Evolutionary conservation across 1,140 invertebrate species (phyloP).

Genomic region (Mya arenaria): DNA sequence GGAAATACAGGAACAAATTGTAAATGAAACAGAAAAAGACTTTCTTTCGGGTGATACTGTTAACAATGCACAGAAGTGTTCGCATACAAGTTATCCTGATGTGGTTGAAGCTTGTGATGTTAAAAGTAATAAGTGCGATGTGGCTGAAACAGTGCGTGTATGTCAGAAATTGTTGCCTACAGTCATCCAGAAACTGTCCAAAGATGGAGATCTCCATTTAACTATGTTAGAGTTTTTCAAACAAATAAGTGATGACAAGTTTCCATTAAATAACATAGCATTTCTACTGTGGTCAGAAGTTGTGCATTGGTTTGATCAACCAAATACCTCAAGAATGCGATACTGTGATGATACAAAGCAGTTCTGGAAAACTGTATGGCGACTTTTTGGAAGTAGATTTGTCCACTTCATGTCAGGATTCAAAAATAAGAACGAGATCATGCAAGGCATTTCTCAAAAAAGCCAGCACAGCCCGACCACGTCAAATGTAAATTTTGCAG

Average conservation of each 20-base stretch:
- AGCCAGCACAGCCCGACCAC: background rate
- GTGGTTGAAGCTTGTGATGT: background rate
- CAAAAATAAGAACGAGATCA: slow-evolving; percentile 40
- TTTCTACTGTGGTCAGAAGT: slow-evolving; percentile 38
- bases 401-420: slow-evolving; percentile 43
- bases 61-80: background rate
- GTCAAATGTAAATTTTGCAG: slow-evolving; percentile 45
- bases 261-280: slow-evolving; percentile 42
- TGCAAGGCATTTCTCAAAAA: background rate
- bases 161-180: background rate
- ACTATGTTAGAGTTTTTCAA: slow-evolving; percentile 33
- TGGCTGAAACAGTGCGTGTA: background rate
- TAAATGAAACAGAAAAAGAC: background rate
- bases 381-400: slow-evolving; percentile 48
- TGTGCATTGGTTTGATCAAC: slow-evolving; percentile 43
- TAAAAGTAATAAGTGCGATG: background rate
- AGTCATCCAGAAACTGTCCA: slow-evolving; percentile 3
- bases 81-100: background rate
- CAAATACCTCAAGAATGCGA: slow-evolving; percentile 13
- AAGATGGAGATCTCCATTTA: background rate
- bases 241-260: slow-evolving; percentile 18
- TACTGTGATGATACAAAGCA: slow-evolving; percentile 39
- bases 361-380: slow-evolving; percentile 52
- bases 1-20: background rate
- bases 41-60: background rate